Base-by-base conservation (phyloP, 1,140 invertebrate genomes). In the Bombus pyrosoma region DNA sequence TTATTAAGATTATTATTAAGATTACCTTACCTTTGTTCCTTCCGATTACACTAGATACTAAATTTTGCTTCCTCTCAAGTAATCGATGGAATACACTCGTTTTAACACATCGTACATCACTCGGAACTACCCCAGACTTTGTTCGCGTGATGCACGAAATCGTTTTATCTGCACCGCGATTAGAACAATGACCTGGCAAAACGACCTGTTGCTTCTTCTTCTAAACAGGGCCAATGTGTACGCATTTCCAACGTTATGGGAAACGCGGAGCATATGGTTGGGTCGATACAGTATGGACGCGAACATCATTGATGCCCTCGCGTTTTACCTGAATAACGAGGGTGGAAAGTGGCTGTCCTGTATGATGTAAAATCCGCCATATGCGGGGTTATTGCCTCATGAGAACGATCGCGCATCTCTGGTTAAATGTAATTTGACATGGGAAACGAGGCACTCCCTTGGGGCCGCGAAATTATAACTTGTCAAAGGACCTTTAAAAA, bases 381-480 rank as follows among this genome's bases (percentile, higher is more conserved):
- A 93, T 92, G 92, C 83, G 87, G 71, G 80, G 62, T 91, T 83
- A 86, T 85, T 78, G 71, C 79, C 80, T 89, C 87, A 92, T 93
- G 92, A 91, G 92, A 93, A 93, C 87, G 81, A 76, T 87, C 84
- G 73, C 85, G 79, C 77, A 32, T 87, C 74, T 75, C 37, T 59
- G 59, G 59, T 83, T 87, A 89, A 89, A 86, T 75, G 39, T 74
- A 90, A 93, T 93, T 93, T 92, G 91, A 92, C 92, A 93, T 93
- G 92, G 92, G 91, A 93, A 93, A 81, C 78, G 59, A 53, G 64
- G 15, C 18, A 66, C 71, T 39, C 53, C 53, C 32, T 25, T 47
- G n/a, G 28, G 18, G 22, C 15, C 39, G 83, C 34, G 32, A 64
- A 85, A 85, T 57, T 81, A 64, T 47, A 80, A 73, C 57, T 66